Conservation (phyloP, 2,113 vertebrate species). For the Archilochus colubris region DNA sequence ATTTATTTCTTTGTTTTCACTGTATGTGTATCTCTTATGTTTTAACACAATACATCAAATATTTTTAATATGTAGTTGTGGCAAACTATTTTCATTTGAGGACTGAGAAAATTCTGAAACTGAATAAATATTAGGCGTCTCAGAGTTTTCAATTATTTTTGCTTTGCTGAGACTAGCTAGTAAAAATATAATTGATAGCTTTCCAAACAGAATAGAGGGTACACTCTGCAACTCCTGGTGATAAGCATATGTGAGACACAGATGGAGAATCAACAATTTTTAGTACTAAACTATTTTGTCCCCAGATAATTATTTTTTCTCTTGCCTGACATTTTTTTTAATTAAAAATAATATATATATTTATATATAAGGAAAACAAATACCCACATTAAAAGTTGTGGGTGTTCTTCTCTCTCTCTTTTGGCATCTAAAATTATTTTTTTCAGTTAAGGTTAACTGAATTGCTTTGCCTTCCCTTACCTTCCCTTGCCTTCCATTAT, state of each 20-base stretch:
- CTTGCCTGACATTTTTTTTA: too few relatives aligned
- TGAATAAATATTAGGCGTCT: background rate
- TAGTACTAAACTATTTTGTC: background rate
- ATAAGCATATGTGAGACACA: background rate
- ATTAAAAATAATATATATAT: too few relatives aligned
- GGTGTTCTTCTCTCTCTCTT: background rate
- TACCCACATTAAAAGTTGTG: background rate
- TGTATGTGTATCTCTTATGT: rapidly evolving
- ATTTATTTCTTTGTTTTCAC: background rate
- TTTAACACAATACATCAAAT: background rate
- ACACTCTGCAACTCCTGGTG: background rate
- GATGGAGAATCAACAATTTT: background rate
- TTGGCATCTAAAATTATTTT: background rate
- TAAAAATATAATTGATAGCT: background rate
- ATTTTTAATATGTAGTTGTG: rapidly evolving
- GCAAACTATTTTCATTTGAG: background rate
- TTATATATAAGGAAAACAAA: background rate
- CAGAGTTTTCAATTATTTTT: background rate
- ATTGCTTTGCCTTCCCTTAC: background rate
- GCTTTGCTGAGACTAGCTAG: background rate
- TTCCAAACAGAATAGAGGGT: background rate
- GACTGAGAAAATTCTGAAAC: background rate
- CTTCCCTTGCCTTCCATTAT: background rate
- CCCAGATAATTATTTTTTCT: background rate
- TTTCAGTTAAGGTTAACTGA: background rate